Percentiles rank a stretch among this genome's conserved stretches.
These are phyloP conservation scores for Stictonetta naevosa DNA, from an alignment of 2,113 vertebrate genomes.

Conservation along the genomic window DNA sequence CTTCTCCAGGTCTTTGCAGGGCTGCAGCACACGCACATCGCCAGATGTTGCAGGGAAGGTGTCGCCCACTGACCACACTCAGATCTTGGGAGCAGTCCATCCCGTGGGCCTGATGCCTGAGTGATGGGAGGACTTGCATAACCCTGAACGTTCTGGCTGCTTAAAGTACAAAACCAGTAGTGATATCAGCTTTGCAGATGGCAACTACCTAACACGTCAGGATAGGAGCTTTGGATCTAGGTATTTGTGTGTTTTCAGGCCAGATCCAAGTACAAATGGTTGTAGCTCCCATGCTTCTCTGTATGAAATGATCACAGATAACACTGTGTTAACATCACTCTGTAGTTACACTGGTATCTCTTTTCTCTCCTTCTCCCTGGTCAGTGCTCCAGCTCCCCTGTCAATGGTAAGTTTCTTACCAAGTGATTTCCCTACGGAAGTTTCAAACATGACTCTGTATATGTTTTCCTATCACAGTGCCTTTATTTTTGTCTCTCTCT, in stretches of 20 bases:
- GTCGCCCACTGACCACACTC: background rate
- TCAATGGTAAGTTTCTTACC: slow-evolving; percentile 39
- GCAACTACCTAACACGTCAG: background rate
- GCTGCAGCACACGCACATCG: background rate
- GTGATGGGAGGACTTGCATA: background rate
- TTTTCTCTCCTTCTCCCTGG: background rate
- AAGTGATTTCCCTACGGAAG: background rate
- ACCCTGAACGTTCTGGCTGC: background rate
- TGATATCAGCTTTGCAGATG: background rate
- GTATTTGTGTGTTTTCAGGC: background rate
- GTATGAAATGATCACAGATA: background rate
- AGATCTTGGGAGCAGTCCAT: background rate
- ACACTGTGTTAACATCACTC: too few species aligned
- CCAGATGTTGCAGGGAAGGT: background rate
- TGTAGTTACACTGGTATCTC: background rate
- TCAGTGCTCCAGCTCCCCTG: slow-evolving; percentile 30
- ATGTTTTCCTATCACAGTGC: background rate
- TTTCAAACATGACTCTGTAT: background rate
- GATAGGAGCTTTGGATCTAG: background rate
- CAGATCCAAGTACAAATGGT: background rate
- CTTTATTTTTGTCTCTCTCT: background rate
- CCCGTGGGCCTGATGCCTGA: accelerated
- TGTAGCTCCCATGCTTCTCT: background rate
- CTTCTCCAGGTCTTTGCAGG: background rate
- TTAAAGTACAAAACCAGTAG: background rate